Conservation (phyloP, 2,113 vertebrate genomes). For the Quiscalus mexicanus region DNA sequence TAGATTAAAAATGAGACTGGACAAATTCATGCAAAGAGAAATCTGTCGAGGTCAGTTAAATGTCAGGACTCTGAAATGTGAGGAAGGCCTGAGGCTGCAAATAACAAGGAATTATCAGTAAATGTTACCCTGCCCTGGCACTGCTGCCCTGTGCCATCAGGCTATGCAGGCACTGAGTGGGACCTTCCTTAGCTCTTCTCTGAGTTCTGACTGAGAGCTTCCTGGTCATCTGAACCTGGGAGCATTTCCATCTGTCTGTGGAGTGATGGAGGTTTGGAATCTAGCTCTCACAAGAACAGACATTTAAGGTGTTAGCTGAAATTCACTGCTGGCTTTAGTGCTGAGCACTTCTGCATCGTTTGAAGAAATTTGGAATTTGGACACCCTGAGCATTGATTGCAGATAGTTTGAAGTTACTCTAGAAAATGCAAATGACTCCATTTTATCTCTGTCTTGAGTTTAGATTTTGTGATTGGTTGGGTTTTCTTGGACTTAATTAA, state of each 20-base stretch:
- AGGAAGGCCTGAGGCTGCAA: not conserved
- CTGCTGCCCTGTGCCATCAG: not conserved
- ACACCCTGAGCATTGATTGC: not conserved
- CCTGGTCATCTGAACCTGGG: not conserved
- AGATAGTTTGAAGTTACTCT: not conserved
- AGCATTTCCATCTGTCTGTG: not conserved
- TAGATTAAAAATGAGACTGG: not conserved
- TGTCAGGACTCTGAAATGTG: not conserved
- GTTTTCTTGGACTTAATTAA: conserved; percentile 25
- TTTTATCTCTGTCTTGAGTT: conserved; percentile 12
- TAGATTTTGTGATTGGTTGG: not conserved
- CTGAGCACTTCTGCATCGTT: not conserved
- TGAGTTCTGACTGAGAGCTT: not conserved
- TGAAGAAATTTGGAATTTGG: not conserved
- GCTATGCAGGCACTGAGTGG: accelerated
- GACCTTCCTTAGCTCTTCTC: not conserved
- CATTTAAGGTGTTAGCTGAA: not conserved
- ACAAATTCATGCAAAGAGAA: not conserved
- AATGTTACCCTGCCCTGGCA: not conserved
- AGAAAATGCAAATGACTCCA: not conserved
- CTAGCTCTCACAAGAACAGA: not conserved
- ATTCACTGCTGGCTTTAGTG: not conserved
- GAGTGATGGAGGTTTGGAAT: not conserved
- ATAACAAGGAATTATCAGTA: not conserved
- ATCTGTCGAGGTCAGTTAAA: not conserved